A percentile compares a stretch with the other conserved stretches of the same genome.
Evolutionary conservation across 2,888 invertebrate genomes (phyloP).

Genomic region (Glomeris marginata): DNA sequence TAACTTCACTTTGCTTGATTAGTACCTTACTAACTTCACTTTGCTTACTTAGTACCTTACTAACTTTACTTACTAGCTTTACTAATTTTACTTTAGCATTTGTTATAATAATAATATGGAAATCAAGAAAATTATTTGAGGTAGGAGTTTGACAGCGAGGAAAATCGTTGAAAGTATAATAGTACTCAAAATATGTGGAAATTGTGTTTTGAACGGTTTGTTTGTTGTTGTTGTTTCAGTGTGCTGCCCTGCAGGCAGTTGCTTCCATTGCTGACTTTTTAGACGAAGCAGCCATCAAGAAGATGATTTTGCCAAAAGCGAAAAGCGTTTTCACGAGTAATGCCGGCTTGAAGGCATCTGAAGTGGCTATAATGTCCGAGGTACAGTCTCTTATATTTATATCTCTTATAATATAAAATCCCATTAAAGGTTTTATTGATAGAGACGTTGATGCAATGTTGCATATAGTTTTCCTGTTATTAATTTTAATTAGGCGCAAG

Average conservation of each 20-base stretch:
- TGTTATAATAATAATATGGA: too few relatives aligned
- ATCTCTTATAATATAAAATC: too few relatives aligned
- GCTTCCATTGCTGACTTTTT: conserved; percentile 69
- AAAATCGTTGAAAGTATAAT: background rate
- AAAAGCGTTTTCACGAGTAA: conserved; percentile 54
- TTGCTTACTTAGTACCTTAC: too few relatives aligned
- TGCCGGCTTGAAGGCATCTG: conserved; percentile 48
- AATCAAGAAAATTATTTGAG: background rate
- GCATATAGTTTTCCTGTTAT: too few relatives aligned
- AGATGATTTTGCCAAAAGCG: conserved; percentile 67
- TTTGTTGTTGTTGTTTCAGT: conserved; percentile 42
- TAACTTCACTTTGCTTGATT: too few relatives aligned
- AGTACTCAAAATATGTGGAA: background rate
- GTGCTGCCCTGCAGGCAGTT: conserved; percentile 73
- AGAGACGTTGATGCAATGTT: too few relatives aligned
- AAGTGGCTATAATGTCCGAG: conserved; percentile 25
- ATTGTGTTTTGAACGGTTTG: background rate
- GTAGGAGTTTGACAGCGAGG: background rate
- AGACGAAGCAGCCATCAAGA: conserved; percentile 62
- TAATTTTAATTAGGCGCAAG: conserved; percentile 26
- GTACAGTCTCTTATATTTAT: too few relatives aligned
- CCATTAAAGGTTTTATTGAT: too few relatives aligned
- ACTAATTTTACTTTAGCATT: too few relatives aligned
- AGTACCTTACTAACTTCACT: too few relatives aligned
- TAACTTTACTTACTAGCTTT: too few relatives aligned